Conservation (phyloP, 2,888 invertebrate species). For the Patella ulyssiponensis region DNA sequence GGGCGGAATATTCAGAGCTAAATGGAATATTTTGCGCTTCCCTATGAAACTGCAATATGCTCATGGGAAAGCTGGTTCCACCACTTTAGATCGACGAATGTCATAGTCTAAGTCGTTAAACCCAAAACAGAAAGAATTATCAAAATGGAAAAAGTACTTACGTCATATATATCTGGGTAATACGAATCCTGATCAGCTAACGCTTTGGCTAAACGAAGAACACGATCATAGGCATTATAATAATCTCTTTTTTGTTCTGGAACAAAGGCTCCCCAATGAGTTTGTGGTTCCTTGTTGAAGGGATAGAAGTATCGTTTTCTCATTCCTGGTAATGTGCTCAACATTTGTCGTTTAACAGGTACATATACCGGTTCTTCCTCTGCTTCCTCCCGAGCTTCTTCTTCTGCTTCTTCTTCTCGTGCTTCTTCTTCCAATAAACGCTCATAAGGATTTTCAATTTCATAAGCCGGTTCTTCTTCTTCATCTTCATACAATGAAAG, state of each 20-base stretch:
- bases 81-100: too few species aligned
- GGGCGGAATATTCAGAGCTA: too few species aligned
- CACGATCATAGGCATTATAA: conserved; percentile 1
- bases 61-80: too few species aligned
- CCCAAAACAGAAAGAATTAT: too few species aligned
- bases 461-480: background rate
- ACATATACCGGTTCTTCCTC: conserved; percentile 16
- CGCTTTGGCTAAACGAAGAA: background rate
- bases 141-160: background rate
- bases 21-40: too few species aligned
- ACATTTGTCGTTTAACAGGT: conserved; percentile 34
- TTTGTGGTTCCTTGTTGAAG: conserved; percentile 36
- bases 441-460: background rate
- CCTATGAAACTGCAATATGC: too few species aligned
- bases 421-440: background rate
- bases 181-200: background rate
- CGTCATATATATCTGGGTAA: conserved; percentile 2
- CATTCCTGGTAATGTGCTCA: conserved; percentile 35
- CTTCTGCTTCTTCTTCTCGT: conserved; percentile 17
- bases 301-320: conserved; percentile 44
- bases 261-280: conserved; percentile 46
- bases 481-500: background rate
- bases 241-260: conserved; percentile 36
- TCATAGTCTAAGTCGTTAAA: too few species aligned
- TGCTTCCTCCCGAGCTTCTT: conserved; percentile 21